Evolutionary conservation across 2,888 invertebrate species (phyloP).

Genomic region (Macrosiphum euphorbiae): DNA sequence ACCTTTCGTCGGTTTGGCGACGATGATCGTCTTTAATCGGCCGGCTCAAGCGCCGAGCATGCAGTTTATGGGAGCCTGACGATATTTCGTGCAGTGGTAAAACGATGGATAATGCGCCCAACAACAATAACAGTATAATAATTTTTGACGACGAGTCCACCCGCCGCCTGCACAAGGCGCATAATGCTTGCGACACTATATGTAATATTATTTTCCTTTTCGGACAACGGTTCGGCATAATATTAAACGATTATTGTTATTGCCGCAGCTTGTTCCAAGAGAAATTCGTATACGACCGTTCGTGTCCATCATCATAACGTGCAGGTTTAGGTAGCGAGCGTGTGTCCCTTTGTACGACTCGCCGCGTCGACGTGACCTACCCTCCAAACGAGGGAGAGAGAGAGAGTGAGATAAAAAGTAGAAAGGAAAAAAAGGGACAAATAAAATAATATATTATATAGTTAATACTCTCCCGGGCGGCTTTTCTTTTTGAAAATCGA

Average conservation of each 20-base stretch:
- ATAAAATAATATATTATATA: conserved; percentile 4
- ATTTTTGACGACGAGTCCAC: neutral
- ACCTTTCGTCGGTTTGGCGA: neutral
- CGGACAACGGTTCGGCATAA: neutral
- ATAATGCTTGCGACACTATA: neutral
- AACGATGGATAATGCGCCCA: neutral
- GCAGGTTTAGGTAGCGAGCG: conserved; percentile 12
- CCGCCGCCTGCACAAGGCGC: neutral
- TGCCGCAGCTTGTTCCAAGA: neutral
- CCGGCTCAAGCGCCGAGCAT: neutral
- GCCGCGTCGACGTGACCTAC: neutral
- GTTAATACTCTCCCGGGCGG: neutral
- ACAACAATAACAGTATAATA: neutral
- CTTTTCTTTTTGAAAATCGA: conserved; percentile 12
- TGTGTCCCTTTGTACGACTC: neutral
- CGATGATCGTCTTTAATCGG: neutral
- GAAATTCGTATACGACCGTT: neutral
- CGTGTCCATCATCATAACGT: neutral
- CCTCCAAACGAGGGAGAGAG: neutral
- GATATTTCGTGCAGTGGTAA: neutral
- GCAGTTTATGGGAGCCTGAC: neutral
- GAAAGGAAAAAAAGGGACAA: conserved; percentile 5
- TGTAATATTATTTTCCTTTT: neutral
- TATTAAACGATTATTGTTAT: conserved; percentile 20
- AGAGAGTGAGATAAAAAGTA: neutral